Percentiles rank a stretch among this genome's conserved stretches.
Conservation (phyloP, 2,113 vertebrate species). For the Varanus salvator region DNA sequence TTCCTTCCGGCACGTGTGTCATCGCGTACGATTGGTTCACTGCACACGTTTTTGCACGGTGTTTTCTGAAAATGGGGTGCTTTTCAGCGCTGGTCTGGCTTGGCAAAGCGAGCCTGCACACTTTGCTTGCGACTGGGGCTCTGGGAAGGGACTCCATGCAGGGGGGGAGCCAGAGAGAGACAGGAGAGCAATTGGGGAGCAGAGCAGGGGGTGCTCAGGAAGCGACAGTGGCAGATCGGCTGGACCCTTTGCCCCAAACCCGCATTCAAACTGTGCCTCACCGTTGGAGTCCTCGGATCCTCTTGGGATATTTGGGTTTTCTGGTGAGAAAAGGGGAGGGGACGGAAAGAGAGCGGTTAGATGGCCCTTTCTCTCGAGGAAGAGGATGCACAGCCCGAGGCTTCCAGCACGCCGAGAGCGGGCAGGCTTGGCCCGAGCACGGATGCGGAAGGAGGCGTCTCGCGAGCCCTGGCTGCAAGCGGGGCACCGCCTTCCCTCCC, state of each 20-base stretch:
- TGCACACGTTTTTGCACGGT: too few species aligned
- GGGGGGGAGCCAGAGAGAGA: neutral
- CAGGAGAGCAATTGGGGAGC: neutral
- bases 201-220: neutral
- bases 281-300: slow-evolving; percentile 87
- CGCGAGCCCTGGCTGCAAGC: neutral
- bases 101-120: too few species aligned
- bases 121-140: too few species aligned
- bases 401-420: too few species aligned
- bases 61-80: too few species aligned
- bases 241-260: neutral
- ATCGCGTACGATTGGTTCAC: too few species aligned
- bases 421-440: too few species aligned
- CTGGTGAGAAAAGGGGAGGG: slow-evolving; percentile 64
- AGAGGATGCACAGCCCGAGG: neutral
- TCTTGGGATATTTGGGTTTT: slow-evolving; percentile 93
- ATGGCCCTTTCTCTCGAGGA: too few species aligned
- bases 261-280: slow-evolving; percentile 69
- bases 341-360: neutral
- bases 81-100: too few species aligned
- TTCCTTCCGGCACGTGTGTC: too few species aligned
- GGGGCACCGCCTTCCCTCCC: neutral
- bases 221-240: neutral
- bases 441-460: neutral
- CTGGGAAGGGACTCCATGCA: too few species aligned